Evolutionary conservation across 2,888 invertebrate genomes (phyloP), one percentile per base, ranked within the genome.

Genomic region (Chloroclysta siterata): DNA sequence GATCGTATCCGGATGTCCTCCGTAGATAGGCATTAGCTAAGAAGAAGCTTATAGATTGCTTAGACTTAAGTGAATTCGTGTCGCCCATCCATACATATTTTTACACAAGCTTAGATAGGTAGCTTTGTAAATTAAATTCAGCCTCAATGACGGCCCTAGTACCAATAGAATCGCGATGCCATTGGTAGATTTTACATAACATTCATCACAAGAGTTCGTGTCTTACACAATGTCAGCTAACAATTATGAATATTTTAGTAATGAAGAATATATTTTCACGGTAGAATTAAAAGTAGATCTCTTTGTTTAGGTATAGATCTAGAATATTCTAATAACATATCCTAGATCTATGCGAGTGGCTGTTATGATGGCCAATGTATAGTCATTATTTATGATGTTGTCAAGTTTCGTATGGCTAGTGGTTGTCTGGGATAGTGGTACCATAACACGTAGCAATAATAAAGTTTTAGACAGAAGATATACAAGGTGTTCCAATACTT

Each of bases 51-150:
- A 70, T 76, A 74, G 64, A 68, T 72, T 67, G 68, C 58, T 57
- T 74, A 73, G 63, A 65, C 52, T 66, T 72, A 77, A 79, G 78
- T 66, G 72, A 79, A 72, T 66, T 56, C 39, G 54, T 44, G 54
- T 74, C 65, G 76, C 78, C 81, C 78, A 80, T 80, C 77, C 17
- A 57, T 83, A 39, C 36, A 17, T 46, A 84, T 87, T 89, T 88
- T 78, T 88, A 88, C 85, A 85, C 82, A 79, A 77, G 82, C 80
- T 83, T 89, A 89, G 89, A 84, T 89, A 89, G 89, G 87, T 87
- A 88, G 82, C 82, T 81, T 84, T 83, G 76, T 83, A 88, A 84
- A 82, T 81, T 69, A 74, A 85, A 84, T 84, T 83, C 72, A 72
- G 72, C 81, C 78, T 77, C 72, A 79, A 77, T 73, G 73, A 70